phyloP scores from a whole-genome alignment of 2,888 invertebrate species.

The Drosophila nr. perissopoda region DNA sequence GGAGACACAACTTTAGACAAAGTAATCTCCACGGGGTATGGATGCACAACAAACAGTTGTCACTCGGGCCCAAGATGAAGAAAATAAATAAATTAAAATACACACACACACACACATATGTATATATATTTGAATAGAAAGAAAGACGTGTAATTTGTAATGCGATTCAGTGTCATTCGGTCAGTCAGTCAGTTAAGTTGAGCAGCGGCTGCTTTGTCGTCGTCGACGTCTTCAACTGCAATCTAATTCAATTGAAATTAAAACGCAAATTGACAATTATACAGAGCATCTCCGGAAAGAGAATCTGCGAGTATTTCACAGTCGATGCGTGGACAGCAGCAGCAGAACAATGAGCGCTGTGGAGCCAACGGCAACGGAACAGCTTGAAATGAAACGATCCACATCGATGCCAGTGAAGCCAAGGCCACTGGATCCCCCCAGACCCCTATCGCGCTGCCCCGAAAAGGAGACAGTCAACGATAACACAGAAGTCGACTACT shows the following conservation, averaged over 20 bases:
- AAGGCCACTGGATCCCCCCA: constrained; percentile 71
- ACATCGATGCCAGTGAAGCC: constrained; percentile 84
- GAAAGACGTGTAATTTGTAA: constrained; percentile 9
- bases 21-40: constrained; percentile 57
- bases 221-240: constrained; percentile 40
- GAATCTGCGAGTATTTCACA: constrained; percentile 12
- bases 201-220: constrained; percentile 16
- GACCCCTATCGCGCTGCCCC: constrained; percentile 79
- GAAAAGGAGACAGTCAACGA: constrained; percentile 82
- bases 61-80: constrained; percentile 35
- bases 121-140: constrained; percentile 13
- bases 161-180: constrained; percentile 63
- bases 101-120: constrained; percentile 28
- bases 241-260: constrained; percentile 79
- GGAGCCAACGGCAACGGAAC: constrained; percentile 23
- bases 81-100: constrained; percentile 72
- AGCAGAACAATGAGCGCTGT: constrained; percentile 46
- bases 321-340: constrained; percentile 48
- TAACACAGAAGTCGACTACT: constrained; percentile 66
- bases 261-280: constrained; percentile 74
- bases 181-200: constrained; percentile 51
- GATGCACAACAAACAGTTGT: constrained; percentile 45
- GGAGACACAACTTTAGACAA: constrained; percentile 37
- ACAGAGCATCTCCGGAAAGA: constrained; percentile 39
- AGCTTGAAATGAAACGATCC: constrained; percentile 78